phyloP scores from a whole-genome alignment of 2,797 vertebrate species.

The Cuniculus paca region DNA sequence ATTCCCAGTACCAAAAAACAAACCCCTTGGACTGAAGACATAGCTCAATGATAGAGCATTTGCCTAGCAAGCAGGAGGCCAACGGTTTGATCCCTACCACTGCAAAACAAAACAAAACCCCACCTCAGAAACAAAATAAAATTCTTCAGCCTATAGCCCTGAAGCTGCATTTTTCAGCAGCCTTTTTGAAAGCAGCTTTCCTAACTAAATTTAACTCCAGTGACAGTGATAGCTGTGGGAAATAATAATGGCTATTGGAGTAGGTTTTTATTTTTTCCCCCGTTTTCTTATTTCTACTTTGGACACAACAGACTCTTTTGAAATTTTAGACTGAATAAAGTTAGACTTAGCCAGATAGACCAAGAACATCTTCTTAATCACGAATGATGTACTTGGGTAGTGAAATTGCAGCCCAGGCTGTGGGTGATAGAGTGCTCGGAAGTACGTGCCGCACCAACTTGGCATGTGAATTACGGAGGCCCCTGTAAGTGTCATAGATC shows the following conservation, averaged over 20 bases:
- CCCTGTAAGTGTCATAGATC: not conserved
- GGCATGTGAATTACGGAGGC: not conserved
- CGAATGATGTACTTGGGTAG: not conserved
- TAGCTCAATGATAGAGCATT: not conserved
- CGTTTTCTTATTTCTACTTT: slow-evolving; percentile 41
- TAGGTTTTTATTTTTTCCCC: not conserved
- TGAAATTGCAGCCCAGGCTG: not conserved
- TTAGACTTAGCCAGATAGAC: slow-evolving; percentile 12
- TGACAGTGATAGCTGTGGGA: slow-evolving; percentile 26
- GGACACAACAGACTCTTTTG: slow-evolving; percentile 1
- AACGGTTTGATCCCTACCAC: not conserved
- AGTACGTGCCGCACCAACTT: not conserved
- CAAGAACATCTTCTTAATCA: slow-evolving; percentile 21
- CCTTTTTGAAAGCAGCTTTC: slow-evolving; percentile 57
- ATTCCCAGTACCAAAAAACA: not conserved
- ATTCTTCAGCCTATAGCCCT: not conserved
- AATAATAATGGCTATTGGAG: slow-evolving; percentile 4
- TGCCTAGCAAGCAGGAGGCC: not conserved
- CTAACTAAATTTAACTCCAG: slow-evolving; percentile 65
- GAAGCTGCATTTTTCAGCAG: slow-evolving; percentile 49
- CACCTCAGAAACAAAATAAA: not conserved
- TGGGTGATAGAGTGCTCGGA: not conserved
- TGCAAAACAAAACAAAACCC: not conserved
- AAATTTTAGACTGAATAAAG: slow-evolving; percentile 36
- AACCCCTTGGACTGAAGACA: not conserved